Percentiles rank a stretch among this genome's conserved stretches.
These are phyloP conservation scores for Archilochus colubris DNA, from an alignment of 2,113 vertebrate genomes.

Conservation along the genomic window DNA sequence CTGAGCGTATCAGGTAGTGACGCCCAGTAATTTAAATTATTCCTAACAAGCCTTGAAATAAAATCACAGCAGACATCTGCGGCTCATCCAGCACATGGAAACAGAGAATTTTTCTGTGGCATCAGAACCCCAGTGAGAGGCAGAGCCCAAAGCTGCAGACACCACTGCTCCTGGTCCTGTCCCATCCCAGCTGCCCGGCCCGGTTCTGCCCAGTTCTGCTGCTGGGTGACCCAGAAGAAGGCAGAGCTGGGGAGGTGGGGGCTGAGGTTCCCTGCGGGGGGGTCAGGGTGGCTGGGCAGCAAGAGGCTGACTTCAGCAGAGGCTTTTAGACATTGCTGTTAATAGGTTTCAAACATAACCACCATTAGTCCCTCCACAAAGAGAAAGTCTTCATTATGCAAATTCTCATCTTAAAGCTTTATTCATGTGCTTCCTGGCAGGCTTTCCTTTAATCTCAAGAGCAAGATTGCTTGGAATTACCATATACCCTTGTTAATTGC, in stretches of 20 bases:
- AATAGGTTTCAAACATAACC: conserved; percentile 39
- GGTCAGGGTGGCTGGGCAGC: neutral
- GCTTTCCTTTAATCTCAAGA: conserved; percentile 81
- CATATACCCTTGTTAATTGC: conserved; percentile 80
- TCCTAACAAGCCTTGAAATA: neutral
- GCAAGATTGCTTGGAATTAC: conserved; percentile 81
- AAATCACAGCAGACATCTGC: neutral
- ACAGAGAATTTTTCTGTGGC: accelerated
- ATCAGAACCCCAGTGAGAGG: neutral
- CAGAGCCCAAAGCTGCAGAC: neutral
- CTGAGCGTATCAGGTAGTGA: neutral
- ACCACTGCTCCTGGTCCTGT: neutral
- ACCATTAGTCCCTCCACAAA: conserved; percentile 44
- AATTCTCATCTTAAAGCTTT: conserved; percentile 81
- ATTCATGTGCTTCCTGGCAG: conserved; percentile 81
- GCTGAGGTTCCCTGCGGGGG: neutral
- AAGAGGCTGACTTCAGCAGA: neutral
- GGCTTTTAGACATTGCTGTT: conserved; percentile 5
- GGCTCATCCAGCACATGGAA: accelerated
- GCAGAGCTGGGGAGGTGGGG: neutral
- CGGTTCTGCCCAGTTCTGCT: accelerated
- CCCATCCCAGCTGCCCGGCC: accelerated
- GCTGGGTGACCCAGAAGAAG: neutral
- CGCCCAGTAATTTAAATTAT: neutral
- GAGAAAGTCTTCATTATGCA: conserved; percentile 79